Percentiles rank a stretch among this genome's conserved stretches.
These are phyloP conservation scores for Cochlearius cochlearius DNA, from an alignment of 2,113 vertebrate species.

Conservation along the genomic window DNA sequence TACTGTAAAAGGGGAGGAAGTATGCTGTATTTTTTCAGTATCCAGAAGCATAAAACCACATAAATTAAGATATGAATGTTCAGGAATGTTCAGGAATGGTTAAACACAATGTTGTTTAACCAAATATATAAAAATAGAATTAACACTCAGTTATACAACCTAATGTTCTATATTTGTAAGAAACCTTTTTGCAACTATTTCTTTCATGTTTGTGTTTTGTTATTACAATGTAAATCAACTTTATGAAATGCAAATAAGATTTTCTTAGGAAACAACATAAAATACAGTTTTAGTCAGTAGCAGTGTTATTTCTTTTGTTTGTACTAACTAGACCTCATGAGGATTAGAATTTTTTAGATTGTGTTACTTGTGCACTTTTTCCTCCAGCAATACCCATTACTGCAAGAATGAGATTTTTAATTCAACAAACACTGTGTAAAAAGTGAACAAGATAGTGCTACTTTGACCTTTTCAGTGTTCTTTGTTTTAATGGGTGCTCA, in stretches of 20 bases:
- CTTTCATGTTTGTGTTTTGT: not conserved
- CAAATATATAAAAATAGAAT: not conserved
- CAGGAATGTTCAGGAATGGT: not conserved
- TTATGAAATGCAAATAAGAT: not conserved
- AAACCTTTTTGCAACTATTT: not conserved
- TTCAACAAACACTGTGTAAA: slow-evolving; percentile 10
- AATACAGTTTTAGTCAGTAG: not conserved
- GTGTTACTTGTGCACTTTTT: not conserved
- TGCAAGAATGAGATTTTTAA: slow-evolving; percentile 21
- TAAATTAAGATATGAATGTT: not conserved
- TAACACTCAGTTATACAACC: not conserved
- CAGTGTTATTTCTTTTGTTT: not conserved
- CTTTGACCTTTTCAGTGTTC: slow-evolving; percentile 36
- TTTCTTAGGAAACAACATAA: not conserved
- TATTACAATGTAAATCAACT: not conserved
- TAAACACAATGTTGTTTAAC: not conserved
- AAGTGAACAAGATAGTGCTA: not conserved
- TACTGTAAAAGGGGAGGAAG: not conserved
- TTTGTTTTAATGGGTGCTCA: slow-evolving; percentile 8
- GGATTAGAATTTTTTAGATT: not conserved
- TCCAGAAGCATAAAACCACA: not conserved
- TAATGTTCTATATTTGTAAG: not conserved
- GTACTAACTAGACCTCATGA: slow-evolving; percentile 7
- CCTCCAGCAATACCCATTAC: not conserved
- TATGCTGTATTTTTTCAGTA: not conserved